Conservation (phyloP, 2,888 invertebrate genomes). For the Alloscopus bannaensis region DNA sequence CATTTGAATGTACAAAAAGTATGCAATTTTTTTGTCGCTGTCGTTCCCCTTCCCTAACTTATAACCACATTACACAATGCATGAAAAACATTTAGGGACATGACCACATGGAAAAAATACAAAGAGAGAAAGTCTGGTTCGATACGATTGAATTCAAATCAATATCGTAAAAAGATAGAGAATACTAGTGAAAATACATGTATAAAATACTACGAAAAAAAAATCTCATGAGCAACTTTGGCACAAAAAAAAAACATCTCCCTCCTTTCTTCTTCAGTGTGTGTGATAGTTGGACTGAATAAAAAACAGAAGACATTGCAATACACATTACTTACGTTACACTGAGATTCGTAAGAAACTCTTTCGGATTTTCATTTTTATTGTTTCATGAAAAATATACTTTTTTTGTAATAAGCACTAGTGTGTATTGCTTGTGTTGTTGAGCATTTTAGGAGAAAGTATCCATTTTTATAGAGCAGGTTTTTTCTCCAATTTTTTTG, state of each 20-base stretch:
- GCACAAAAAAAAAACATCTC: too few species aligned
- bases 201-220: constrained; percentile 4
- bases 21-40: constrained; percentile 12
- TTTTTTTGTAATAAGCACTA: constrained; percentile 15
- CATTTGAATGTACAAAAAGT: too few species aligned
- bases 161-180: constrained; percentile 21
- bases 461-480: background rate
- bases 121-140: background rate
- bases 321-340: constrained; percentile 12
- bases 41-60: constrained; percentile 9
- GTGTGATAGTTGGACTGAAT: constrained; percentile 2
- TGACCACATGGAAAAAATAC: background rate
- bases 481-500: too few species aligned
- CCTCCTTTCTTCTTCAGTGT: background rate
- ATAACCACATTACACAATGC: constrained; percentile 8
- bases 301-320: constrained; percentile 17
- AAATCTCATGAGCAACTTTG: background rate
- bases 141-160: constrained; percentile 5
- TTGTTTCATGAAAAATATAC: constrained; percentile 13
- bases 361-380: background rate
- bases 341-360: constrained; percentile 5
- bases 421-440: background rate
- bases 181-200: background rate
- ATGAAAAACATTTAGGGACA: constrained; percentile 13
- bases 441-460: background rate